Base-by-base conservation (phyloP, 2,888 invertebrate genomes). In the Torymus tubicola region DNA sequence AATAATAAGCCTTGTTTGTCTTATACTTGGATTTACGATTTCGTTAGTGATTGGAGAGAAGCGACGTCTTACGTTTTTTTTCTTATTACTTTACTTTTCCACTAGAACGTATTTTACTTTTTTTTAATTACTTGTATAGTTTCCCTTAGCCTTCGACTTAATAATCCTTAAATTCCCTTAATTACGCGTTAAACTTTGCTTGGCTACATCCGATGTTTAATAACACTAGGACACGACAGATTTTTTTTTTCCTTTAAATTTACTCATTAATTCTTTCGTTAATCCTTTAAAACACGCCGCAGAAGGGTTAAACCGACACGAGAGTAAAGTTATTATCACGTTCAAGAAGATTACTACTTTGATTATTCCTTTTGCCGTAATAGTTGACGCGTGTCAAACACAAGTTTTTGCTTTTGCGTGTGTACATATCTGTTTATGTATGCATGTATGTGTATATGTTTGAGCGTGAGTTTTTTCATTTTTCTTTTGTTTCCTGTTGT, bases 131-230 rank as follows among this genome's bases (percentile, higher is more conserved):
- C 73, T 75, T n/a, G 11, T 63, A 65, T 64, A 58, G 70, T 65
- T 12, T 8, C 42, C 42, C 42, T 42, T 42, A 42, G 42, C 8
- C 42, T 42, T 42, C 42, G 42, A 42, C 8, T 42, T 42, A 42
- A 42, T 42, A 42, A 42, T 42, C 42, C 42, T 42, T 42, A 42
- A 42, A 63, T 81, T 77, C 58, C 14, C 42, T 63, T 72, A 70
- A 61, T 72, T 67, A 70, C 24, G n/a, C 24, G 31, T 58, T 67
- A 31, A 74, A 65, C 10, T 81, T 77, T 76, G 5, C 55, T 18
- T 77, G 73, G 24, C 58, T 73, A 81, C 13, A 81, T 81, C 69
- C 63, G 64, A 77, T 80, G 24, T 70, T 73, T 58, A 70, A 75
- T 63, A 74, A 52, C 70, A 78, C 42, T 42, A 42, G 42, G 74